phyloP scores from a whole-genome alignment of 2,888 invertebrate genomes.

The Lithophane leautieri region DNA sequence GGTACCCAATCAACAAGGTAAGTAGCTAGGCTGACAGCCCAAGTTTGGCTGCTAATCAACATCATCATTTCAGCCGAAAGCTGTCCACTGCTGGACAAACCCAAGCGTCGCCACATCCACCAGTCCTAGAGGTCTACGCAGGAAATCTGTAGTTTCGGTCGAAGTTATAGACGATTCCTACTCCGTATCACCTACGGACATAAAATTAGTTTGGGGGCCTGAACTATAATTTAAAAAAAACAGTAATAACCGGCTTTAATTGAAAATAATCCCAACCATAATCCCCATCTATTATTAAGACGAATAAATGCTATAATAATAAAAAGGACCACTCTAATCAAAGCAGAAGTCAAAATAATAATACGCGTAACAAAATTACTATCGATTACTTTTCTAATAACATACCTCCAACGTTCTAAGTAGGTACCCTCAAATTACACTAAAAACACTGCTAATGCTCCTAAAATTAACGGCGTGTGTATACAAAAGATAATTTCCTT shows the following conservation, averaged over 20 bases:
- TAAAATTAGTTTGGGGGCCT: too few species aligned
- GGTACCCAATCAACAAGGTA: neutral
- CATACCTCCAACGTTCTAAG: neutral
- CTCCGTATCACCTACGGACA: too few species aligned
- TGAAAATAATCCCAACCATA: neutral
- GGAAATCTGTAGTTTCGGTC: too few species aligned
- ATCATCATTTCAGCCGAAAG: neutral
- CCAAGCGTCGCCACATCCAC: too few species aligned
- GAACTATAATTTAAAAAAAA: too few species aligned
- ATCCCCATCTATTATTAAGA: neutral
- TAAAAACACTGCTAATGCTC: constrained; percentile 17
- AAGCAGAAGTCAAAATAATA: constrained; percentile 2
- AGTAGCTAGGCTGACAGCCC: too few species aligned
- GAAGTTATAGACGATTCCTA: too few species aligned
- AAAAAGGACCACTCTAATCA: neutral
- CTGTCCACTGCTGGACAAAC: neutral
- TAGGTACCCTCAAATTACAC: constrained; percentile 16
- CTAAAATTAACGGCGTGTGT: constrained; percentile 26
- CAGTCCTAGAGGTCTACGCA: too few species aligned
- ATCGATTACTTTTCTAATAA: constrained; percentile 30
- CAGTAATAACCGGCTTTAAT: neutral
- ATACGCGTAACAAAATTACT: constrained; percentile 3
- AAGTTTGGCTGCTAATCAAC: neutral
- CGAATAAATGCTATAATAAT: neutral
- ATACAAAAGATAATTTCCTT: constrained; percentile 61